Base-by-base conservation (phyloP, 2,797 vertebrate species). In the Clamator glandarius region DNA sequence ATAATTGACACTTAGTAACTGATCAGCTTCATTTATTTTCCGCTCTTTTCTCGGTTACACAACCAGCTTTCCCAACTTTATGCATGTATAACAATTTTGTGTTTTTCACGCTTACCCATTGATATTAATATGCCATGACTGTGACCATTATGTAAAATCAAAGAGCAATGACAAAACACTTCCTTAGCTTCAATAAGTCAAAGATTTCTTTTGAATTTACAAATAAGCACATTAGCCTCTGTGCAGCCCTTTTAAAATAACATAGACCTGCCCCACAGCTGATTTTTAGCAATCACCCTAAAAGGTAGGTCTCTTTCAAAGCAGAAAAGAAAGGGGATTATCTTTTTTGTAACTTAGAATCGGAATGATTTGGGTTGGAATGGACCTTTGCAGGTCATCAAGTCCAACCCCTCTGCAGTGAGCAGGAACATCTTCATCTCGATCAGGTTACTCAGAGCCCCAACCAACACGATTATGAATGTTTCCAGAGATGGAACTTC, bases 11-110 rank as follows among this genome's bases (percentile, higher is more conserved):
- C 48, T 89, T 89, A 68, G 55, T 91, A 79, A 93, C 75, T 24
- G 46, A 90, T 75, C 64, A 72, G 90, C 69, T 84, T 94, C 66
- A 81, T 89, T 96, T 91, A 51, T 76, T 85, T 84, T 84, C 62
- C 62, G n/a, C 35, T 54, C n/a, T 52, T 54, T 89, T 79, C 58
- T 54, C 69, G 58, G 3, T 77, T 59, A 83, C 36, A 90, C 16
- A 86, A 46, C 36, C 66, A 55, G 29, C 55, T n/a, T 72, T 81
- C 58, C 35, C 29, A 83, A 67, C 29, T 87, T 87, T 16, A 39
- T 39, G 59, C 29, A 23, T 83, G 92, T 74, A 80, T 9, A 83
- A 75, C 58, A 73, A 70, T 82, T 89, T 94, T 89, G 68, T 4
- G 18, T 52, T 82, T 93, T 91, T 82, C 16, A 50, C 57, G 85